Base-by-base conservation (phyloP, 1,140 invertebrate species). In the Limonius californicus region DNA sequence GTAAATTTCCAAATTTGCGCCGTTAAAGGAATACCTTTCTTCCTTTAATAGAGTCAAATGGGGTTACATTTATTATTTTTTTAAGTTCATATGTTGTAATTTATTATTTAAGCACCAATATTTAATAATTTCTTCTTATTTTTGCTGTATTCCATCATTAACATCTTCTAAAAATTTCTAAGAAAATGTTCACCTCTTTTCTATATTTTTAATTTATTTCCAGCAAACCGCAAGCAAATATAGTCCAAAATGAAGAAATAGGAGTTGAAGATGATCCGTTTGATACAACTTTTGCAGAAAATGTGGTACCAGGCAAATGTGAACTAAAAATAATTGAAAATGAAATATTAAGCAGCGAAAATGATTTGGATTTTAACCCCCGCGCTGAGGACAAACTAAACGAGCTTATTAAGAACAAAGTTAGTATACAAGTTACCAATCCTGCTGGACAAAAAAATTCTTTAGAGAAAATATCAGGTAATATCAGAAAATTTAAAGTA, bases 221-320 rank as follows among this genome's bases (percentile, higher is more conserved):
- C 11, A 32, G 27, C 27, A 54, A 54, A 54, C 21, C 15, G 7
- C 7, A 8, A 6, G 20, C 16, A 8, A 11, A 9, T 18, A 16
- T 42, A 63, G 19, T 9, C n/a, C n/a, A 47, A 54, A 35, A 60
- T 35, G 58, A 65, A 14, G 54, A 59, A 47, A 21, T 57, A 21
- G 55, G 54, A 57, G 3, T 53, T 54, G 87, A 85, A 57, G 80
- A 82, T 60, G 91, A 93, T 83, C 91, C 91, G 0, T 95, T 95
- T 71, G 91, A 94, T 72, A 94, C 91, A 8, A 85, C 88, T 47
- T 91, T 91, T 78, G 90, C 87, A 0, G 88, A 90, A 35, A 88
- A 87, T 68, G 82, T 92, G 39, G 75, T 91, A 47, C 87, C 88
- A 7, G 85, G 85, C 30, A 85, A 87, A 74, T 78, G 80, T 20